These are phyloP conservation scores for Mimumesa dahlbomi DNA, from an alignment of 2,888 invertebrate genomes.

Conservation along the genomic window DNA sequence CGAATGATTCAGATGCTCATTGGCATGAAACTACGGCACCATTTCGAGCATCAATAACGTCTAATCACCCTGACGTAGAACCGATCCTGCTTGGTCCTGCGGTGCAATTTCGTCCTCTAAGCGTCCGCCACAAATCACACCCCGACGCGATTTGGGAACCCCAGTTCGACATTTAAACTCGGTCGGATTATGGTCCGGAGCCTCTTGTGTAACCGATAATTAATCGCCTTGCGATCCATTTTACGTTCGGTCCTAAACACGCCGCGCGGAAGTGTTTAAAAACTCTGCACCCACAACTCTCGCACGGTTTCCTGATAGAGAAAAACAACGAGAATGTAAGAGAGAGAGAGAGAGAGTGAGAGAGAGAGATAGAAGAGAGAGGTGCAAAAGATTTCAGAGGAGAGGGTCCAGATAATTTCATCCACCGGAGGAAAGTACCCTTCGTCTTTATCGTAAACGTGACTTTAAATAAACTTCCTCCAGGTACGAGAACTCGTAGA, in stretches of 20 bases:
- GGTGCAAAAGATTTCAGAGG: too few species aligned
- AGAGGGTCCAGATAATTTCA: too few species aligned
- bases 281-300: slow-evolving; percentile 31
- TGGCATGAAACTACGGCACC: slow-evolving; percentile 48
- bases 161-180: slow-evolving; percentile 68
- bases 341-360: too few species aligned
- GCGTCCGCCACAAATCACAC: slow-evolving; percentile 77
- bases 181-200: slow-evolving; percentile 66
- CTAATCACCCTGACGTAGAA: slow-evolving; percentile 73
- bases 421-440: too few species aligned
- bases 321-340: too few species aligned
- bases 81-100: slow-evolving; percentile 69
- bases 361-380: too few species aligned
- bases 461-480: too few species aligned
- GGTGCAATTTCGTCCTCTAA: slow-evolving; percentile 76
- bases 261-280: slow-evolving; percentile 53
- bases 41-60: slow-evolving; percentile 72
- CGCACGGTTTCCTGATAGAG: too few species aligned
- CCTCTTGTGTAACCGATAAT: slow-evolving; percentile 59
- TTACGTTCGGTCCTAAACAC: slow-evolving; percentile 53
- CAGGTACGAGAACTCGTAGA: too few species aligned
- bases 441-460: too few species aligned
- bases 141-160: slow-evolving; percentile 60
- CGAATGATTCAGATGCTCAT: slow-evolving; percentile 60
- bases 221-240: slow-evolving; percentile 60